Conservation (phyloP, 2,113 vertebrate genomes). For the Jacana jacana region DNA sequence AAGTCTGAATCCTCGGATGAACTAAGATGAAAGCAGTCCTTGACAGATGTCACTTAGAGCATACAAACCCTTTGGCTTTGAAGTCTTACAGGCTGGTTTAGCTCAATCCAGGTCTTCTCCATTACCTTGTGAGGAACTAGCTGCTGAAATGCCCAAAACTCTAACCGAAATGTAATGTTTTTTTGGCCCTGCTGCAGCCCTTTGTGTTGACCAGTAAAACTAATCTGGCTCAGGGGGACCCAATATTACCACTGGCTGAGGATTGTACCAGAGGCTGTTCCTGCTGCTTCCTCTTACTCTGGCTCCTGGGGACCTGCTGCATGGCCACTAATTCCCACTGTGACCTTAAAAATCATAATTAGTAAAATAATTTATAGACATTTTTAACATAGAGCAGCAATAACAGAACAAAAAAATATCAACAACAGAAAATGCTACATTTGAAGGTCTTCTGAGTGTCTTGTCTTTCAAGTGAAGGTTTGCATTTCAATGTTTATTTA, state of each 20-base stretch:
- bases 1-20: neutral
- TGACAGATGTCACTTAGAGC: neutral
- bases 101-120: neutral
- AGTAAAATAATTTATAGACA: neutral
- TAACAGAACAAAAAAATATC: neutral
- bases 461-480: neutral
- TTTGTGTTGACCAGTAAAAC: neutral
- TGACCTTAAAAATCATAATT: neutral
- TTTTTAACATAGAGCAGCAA: neutral
- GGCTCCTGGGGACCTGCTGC: neutral
- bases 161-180: fast-evolving
- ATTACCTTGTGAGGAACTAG: neutral
- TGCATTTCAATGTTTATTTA: neutral
- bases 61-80: neutral
- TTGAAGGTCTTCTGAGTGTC: neutral
- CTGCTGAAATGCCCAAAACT: neutral
- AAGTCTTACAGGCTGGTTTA: neutral
- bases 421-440: neutral
- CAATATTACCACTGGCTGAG: neutral
- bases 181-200: neutral
- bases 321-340: neutral
- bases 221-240: fast-evolving
- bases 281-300: neutral
- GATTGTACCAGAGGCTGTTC: neutral
- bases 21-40: neutral